Base-by-base conservation (phyloP, 2,888 invertebrate species). In the Globia sparganii region DNA sequence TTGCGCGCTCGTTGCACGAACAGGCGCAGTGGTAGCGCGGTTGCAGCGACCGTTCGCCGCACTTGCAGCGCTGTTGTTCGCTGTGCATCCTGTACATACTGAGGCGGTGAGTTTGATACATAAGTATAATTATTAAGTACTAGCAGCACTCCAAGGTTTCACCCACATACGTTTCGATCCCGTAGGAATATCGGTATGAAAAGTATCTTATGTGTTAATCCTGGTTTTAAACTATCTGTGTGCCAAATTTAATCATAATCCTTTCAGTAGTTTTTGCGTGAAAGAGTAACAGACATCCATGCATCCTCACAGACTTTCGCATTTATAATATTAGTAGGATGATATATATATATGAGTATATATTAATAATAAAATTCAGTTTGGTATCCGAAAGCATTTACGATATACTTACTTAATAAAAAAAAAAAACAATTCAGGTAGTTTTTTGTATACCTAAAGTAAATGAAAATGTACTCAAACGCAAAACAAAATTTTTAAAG, bases 11-110 rank as follows among this genome's bases (percentile, higher is more conserved):
- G 98, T 98, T 89, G 97, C 98, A 34, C 97, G 97, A 85, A 97
- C 98, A 59, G 98, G 98, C 88, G 95, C 97, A 68, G 96, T 96
- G n/a, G 97, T 98, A 70, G 98, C 98, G 67, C 97, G 97, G 34
- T 96, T 98, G 86, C 97, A 97, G 89, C 97, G 97, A 31, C 97
- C 97, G 62, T 98, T 98, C 87, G 98, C 98, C 9, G 97, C 98
- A 13, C 94, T 98, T 25, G 97, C 98, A 0, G 98, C 98, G 31
- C 93, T 98, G 64, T 95, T 99, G 87, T 99, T 99, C 92, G 98
- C 99, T 8, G 97, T 98, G 5, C 99, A 99, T 93, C 99, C 99
- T 37, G 97, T 99, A 83, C 99, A 99, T 93, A 98, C 98, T 1
- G 99, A 99, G 94, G 99, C 99, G 93, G 99, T 98, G 93, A 98